Evolutionary conservation across 2,888 invertebrate species (phyloP), one percentile per base, ranked within the genome.

Genomic region (Chrysotoxum bicinctum): DNA sequence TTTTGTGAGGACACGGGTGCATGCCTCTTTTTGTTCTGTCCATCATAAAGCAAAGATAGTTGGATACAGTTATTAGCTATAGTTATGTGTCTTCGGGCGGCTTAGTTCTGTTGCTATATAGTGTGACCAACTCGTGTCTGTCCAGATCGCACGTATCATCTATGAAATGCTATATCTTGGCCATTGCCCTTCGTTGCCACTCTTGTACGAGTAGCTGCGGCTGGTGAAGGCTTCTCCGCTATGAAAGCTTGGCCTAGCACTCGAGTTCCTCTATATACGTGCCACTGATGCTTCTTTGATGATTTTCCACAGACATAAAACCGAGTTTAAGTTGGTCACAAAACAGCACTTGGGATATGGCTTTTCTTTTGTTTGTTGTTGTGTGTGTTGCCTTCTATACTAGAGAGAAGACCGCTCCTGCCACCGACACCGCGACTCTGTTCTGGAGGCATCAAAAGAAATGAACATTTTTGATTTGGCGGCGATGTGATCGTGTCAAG

Each of bases 41-140:
- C 45, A 43, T 50, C 58, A 66, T 19, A 23, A 43, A 60, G 10
- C 26, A 21, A 35, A 52, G 32, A 66, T 21, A 32, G 50, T 21
- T 43, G 66, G 26, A 81, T 77, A 85, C 85, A 85, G 85, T 85
- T 85, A 85, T 85, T 81, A 85, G 85, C 64, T 73, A n/a, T n/a
- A 56, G 54, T 9, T 16, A 54, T 58, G 70, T 81, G 56, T 48
- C 84, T 43, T 4, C 40, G 32, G 75, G 76, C 75, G 76, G 60
- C 26, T 50, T 50, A 23, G 50, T 50, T 45, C 12, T 68, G 56
- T 64, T 70, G 62, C 56, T 37, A 1, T 16, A 21, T 77, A 74
- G 81, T 85, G 85, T 81, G 81, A 85, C 85, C 85, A 81, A 81
- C 76, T 85, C 85, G 85, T 81, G 81, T 54, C 83, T 81, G 81